Conservation (phyloP, 2,797 vertebrate species). For the Argya squamiceps region DNA sequence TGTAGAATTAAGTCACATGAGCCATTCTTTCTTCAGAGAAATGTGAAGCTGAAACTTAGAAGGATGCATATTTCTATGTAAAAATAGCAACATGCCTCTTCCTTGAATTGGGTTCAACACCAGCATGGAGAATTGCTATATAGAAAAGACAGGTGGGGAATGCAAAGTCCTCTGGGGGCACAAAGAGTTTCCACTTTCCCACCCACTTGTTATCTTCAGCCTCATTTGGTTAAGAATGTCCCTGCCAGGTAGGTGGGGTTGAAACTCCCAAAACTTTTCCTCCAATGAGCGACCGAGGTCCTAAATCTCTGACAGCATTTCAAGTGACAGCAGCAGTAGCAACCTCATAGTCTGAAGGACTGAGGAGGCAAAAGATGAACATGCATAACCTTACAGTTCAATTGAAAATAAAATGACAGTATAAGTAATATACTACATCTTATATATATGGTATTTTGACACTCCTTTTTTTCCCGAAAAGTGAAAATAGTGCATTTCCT, state of each 20-base stretch:
- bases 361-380: neutral
- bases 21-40: neutral
- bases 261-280: neutral
- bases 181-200: neutral
- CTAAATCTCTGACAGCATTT: neutral
- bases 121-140: neutral
- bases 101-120: neutral
- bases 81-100: neutral
- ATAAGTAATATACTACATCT: neutral
- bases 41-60: neutral
- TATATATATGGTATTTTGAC: neutral
- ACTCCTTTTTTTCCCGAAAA: neutral
- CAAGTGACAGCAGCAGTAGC: neutral
- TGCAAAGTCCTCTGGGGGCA: neutral
- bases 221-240: neutral
- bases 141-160: neutral
- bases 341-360: neutral
- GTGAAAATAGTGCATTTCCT: neutral
- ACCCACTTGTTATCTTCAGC: neutral
- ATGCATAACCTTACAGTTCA: accelerated
- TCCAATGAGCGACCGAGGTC: neutral
- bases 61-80: neutral
- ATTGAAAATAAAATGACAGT: neutral
- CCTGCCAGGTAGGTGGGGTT: neutral
- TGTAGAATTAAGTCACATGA: slow-evolving; percentile 17